Percentiles rank a stretch among this genome's conserved stretches.
These are phyloP conservation scores for Montipora cactus DNA, from an alignment of 64 coral and sea anemone genomes.

Conservation along the genomic window DNA sequence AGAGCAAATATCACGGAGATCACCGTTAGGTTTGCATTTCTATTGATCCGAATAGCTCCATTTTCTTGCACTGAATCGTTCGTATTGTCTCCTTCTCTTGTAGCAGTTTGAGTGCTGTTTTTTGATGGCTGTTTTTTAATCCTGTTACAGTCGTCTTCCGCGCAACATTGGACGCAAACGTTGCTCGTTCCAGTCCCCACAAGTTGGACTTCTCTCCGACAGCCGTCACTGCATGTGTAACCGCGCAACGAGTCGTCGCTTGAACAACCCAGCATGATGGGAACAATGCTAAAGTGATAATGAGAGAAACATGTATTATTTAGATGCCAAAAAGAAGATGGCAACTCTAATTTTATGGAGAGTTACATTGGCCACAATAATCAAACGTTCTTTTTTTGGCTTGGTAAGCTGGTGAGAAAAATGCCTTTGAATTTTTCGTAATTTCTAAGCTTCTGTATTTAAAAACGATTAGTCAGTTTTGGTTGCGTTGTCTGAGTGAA, in stretches of 20 bases:
- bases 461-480: too few relatives aligned
- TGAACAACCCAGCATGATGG: slow-evolving; percentile 41
- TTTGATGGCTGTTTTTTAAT: not conserved
- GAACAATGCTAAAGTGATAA: not conserved
- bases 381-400: too few relatives aligned
- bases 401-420: too few relatives aligned
- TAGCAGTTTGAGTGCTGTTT: slow-evolving; percentile 8
- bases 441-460: too few relatives aligned
- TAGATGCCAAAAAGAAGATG: not conserved
- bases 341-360: not conserved
- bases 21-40: not conserved
- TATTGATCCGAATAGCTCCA: not conserved
- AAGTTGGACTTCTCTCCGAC: slow-evolving; percentile 11
- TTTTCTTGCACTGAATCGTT: not conserved
- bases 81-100: not conserved
- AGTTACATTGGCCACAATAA: too few relatives aligned
- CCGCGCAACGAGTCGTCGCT: slow-evolving; percentile 10
- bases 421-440: too few relatives aligned
- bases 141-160: slow-evolving; percentile 48
- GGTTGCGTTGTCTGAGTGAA: too few relatives aligned
- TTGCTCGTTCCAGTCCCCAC: slow-evolving; percentile 27
- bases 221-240: slow-evolving; percentile 19
- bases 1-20: not conserved
- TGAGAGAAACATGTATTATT: not conserved
- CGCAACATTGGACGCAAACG: slow-evolving; percentile 53